Evolutionary conservation across 2,113 vertebrate species (phyloP), one percentile per base, ranked within the genome.

Genomic region (Astatotilapia flaviijosephi): DNA sequence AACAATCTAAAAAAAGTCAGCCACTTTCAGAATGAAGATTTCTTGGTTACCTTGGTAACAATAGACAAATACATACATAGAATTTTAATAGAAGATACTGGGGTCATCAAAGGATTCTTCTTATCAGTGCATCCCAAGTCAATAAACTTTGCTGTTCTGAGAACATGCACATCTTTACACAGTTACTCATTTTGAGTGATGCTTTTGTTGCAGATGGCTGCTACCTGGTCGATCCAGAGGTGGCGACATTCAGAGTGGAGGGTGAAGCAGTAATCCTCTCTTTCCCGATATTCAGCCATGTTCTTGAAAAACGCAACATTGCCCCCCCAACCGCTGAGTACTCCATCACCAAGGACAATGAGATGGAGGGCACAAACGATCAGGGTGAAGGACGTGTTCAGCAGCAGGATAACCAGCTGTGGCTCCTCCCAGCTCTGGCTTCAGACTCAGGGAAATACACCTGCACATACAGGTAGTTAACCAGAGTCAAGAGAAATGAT

Each of bases 371-470:
- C 0, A 8, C 6, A 45, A 35, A 1, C 33, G 86, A n/a, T 11
- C 85, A 53, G 84, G 19, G 83, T 28, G 85, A 93, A 55, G 92
- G 92, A 49, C 93, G 97, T 35, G 84, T 97, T 45, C 91, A 93
- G 93, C 82, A 90, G 58, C 83, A 87, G 33, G 85, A 86, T 4
- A 83, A 93, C 1, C 49, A 91, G 8, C 90, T 99, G 58, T 98
- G 97, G 98, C 93, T 99, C 85, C 94, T 98, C 79, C 98, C 98
- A 10, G 96, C 94, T 35, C 81, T 35, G 84, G 51, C 73, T 8
- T 96, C 94, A 1, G 97, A 99, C 93, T 97, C 97, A 0, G 98
- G 97, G 45, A 83, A 95, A 12, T 99, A 98, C 51, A 85, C 94
- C 85, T 99, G 98, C 88, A 96, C 94, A 0, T 88, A 94, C 93